Conservation (phyloP, 2,888 invertebrate species). For the Catocala fraxini region DNA sequence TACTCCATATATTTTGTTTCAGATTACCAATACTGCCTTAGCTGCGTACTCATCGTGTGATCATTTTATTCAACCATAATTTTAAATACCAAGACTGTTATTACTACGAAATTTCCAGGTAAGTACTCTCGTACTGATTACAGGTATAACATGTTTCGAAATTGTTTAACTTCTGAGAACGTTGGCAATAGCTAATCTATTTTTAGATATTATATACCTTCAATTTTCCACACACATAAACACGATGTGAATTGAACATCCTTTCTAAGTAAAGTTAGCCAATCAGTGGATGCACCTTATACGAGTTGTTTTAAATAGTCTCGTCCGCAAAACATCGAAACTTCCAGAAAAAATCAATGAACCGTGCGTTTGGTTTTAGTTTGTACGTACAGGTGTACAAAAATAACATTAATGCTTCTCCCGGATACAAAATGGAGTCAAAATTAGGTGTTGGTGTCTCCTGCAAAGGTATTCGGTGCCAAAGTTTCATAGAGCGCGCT, state of each 20-base stretch:
- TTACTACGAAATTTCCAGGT: constrained; percentile 31
- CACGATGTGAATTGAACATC: constrained; percentile 21
- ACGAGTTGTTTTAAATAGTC: background rate
- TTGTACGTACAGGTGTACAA: constrained; percentile 17
- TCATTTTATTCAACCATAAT: constrained; percentile 45
- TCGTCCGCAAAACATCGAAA: constrained; percentile 17
- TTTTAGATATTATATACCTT: constrained; percentile 27
- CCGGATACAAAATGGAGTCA: constrained; percentile 47
- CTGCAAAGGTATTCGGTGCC: constrained; percentile 75
- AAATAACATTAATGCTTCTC: constrained; percentile 51
- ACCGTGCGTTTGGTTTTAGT: constrained; percentile 5
- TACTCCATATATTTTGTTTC: constrained; percentile 23
- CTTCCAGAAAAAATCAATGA: constrained; percentile 19
- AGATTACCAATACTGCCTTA: constrained; percentile 38
- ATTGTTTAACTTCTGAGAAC: constrained; percentile 19
- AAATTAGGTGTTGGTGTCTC: constrained; percentile 67
- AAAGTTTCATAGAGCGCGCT: constrained; percentile 71
- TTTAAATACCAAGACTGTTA: constrained; percentile 20
- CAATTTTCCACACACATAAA: constrained; percentile 32
- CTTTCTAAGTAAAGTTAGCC: constrained; percentile 29
- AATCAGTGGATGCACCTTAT: constrained; percentile 13
- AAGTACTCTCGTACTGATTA: constrained; percentile 1
- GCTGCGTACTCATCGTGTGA: constrained; percentile 48
- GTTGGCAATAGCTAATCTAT: constrained; percentile 13
- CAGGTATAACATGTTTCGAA: constrained; percentile 3